Percentiles rank a stretch among this genome's conserved stretches.
These are phyloP conservation scores for Hycleus phaleratus DNA, from an alignment of 1,140 invertebrate genomes.

Conservation along the genomic window DNA sequence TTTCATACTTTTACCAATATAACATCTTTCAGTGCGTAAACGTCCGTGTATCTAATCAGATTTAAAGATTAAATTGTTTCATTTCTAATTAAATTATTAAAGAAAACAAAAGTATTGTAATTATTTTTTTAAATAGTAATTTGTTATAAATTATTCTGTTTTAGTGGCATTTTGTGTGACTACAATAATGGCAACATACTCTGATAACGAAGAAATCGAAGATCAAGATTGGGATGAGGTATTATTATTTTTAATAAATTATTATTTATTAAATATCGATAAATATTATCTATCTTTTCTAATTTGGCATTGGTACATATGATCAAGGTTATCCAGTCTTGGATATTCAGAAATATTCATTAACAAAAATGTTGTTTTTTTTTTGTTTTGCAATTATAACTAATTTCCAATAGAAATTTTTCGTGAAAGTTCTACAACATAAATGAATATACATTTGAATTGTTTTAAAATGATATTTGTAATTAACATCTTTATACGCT, in stretches of 20 bases:
- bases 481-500: too few species aligned
- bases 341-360: not conserved
- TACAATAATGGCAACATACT: conserved; percentile 7
- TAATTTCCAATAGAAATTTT: too few species aligned
- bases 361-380: not conserved
- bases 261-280: not conserved
- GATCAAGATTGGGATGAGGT: conserved; percentile 18
- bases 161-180: conserved; percentile 10
- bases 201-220: conserved; percentile 11
- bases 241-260: not conserved
- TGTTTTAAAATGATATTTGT: too few species aligned
- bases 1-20: conserved; percentile 10
- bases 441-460: too few species aligned
- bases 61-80: not conserved
- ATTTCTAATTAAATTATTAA: too few species aligned
- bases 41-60: conserved; percentile 6
- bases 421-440: too few species aligned
- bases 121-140: not conserved
- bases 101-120: not conserved
- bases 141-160: not conserved
- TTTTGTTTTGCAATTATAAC: not conserved
- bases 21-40: conserved; percentile 9
- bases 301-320: not conserved
- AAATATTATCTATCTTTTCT: not conserved
- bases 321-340: not conserved